Conservation (phyloP, 1,140 invertebrate species). For the Condylostylus longicornis region DNA sequence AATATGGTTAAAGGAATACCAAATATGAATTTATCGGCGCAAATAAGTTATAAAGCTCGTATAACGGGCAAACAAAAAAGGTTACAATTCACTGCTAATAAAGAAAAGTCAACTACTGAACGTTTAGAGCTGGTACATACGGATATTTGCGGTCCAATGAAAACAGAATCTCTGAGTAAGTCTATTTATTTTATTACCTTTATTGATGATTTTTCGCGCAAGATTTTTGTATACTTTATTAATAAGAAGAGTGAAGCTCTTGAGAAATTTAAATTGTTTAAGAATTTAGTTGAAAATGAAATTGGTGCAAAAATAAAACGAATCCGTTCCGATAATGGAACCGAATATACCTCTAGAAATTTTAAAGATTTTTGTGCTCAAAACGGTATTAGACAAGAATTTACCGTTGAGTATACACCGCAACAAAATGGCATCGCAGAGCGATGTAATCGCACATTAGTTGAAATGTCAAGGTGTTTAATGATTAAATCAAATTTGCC, state of each 20-base stretch:
- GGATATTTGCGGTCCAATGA: constrained; percentile 2
- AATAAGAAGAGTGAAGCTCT: constrained; percentile 17
- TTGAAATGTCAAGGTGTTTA: background rate
- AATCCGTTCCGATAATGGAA: constrained; percentile 25
- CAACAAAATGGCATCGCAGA: background rate
- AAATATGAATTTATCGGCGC: background rate
- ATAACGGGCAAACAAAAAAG: constrained; percentile 2
- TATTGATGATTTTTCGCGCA: constrained; percentile 22
- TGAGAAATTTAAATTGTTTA: constrained; percentile 18
- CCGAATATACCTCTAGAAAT: constrained; percentile 19
- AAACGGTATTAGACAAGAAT: constrained; percentile 1
- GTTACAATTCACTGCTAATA: constrained; percentile 4
- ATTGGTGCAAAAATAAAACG: constrained; percentile 19
- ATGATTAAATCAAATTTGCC: background rate
- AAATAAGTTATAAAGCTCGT: background rate
- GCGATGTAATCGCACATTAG: background rate
- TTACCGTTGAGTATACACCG: background rate
- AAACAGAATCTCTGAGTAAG: constrained; percentile 14
- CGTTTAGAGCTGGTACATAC: constrained; percentile 21
- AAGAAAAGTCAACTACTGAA: constrained; percentile 1
- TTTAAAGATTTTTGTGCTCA: constrained; percentile 12
- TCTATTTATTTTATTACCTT: constrained; percentile 26
- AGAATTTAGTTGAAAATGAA: constrained; percentile 22
- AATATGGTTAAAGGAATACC: background rate
- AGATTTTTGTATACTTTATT: constrained; percentile 26